Evolutionary conservation across 2,888 invertebrate genomes (phyloP), one percentile per base, ranked within the genome.

Genomic region (Drosophila tanythrix): DNA sequence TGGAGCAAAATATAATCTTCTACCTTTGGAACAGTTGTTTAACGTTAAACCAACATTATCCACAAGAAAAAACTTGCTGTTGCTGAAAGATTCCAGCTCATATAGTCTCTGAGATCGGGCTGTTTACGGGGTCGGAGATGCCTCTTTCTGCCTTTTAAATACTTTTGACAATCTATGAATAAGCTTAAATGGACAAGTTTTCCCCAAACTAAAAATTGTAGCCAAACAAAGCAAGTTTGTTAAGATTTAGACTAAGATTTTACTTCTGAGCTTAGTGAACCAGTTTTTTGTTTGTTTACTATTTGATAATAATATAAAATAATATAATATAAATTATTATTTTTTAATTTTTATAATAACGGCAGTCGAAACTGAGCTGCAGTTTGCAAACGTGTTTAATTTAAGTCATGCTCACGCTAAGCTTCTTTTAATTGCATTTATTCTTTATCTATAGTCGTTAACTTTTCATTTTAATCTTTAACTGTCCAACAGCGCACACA

Each of bases 101-200:
- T 46, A 15, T 2, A 21, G 7, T 21, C 3, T 18, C 46, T 46
- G 21, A 7, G 46, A 21, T 46, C 3, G 46, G 46, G 7, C 7
- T 46, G 21, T 15, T 7, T 46, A 46, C 21, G 46, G 7, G 13
- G 1, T 21, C 43, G 13, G 13, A 21, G 13, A 21, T 0, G 11
- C 5, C 1, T 0, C 10, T 40, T 7, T 29, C 29, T 29, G 1
- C 6, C 29, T 29, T 0, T n/a, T 10, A 2, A 11, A 21, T 21
- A 21, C 21, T 21, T 43, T 21, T 43, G 5, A 15, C 3, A 36
- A 36, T 36, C 0, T 18, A 36, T 36, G 35, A 35, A 7, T 7
- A 18, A 36, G 4, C 13, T 35, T 5, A 35, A 35, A 35, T 35
- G 5, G 13, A 35, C 18, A 18, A 38, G 38, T 38, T 38, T 38